Percentiles rank a stretch among this genome's conserved stretches.
These are phyloP conservation scores for Lepidothrix coronata DNA, from an alignment of 2,113 vertebrate species.

Conservation along the genomic window DNA sequence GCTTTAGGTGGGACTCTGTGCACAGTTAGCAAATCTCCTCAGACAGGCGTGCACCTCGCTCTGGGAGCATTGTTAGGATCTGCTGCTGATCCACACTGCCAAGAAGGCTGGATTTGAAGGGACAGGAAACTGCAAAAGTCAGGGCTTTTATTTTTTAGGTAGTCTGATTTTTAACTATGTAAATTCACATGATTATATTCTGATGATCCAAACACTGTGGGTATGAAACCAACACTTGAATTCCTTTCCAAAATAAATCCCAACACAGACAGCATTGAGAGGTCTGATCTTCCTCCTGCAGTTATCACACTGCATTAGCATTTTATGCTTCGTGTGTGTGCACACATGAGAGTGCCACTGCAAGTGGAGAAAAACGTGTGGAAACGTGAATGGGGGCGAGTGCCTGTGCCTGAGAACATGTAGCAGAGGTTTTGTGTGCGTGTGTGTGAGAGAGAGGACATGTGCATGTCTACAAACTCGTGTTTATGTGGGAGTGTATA, in stretches of 20 bases:
- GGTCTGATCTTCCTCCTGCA: neutral
- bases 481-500: neutral
- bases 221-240: neutral
- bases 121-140: neutral
- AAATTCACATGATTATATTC: neutral
- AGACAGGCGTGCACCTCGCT: neutral
- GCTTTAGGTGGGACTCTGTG: neutral
- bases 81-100: neutral
- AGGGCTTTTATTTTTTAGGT: neutral
- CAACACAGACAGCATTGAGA: neutral
- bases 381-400: neutral
- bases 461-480: neutral
- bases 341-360: neutral
- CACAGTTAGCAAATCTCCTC: neutral
- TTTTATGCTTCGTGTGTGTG: neutral
- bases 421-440: neutral
- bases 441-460: neutral
- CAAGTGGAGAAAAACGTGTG: neutral
- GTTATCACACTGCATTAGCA: neutral
- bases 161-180: slow-evolving; percentile 39
- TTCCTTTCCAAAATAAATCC: slow-evolving; percentile 27
- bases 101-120: neutral
- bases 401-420: neutral
- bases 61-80: neutral
- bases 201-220: neutral